Percentiles rank a stretch among this genome's conserved stretches.
phyloP scores from a whole-genome alignment of 2,113 vertebrate species.

The Pluvianellus socialis region DNA sequence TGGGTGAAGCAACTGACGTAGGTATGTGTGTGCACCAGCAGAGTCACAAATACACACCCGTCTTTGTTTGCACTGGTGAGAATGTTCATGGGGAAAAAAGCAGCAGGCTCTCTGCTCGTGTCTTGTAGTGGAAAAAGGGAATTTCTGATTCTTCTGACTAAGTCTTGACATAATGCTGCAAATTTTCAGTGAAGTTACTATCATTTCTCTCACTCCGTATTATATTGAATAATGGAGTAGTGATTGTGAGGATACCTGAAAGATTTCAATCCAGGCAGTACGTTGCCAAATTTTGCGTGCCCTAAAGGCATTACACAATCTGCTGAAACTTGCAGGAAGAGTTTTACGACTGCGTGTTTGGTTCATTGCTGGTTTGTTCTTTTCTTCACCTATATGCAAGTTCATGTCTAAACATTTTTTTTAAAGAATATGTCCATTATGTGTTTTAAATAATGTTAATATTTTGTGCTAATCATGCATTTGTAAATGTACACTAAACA shows the following conservation, averaged over 20 bases:
- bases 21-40: not conserved
- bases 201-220: not conserved
- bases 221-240: not conserved
- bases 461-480: not conserved
- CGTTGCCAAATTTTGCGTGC: not conserved
- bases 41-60: not conserved
- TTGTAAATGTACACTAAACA: not conserved
- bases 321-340: not conserved
- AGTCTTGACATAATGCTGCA: not conserved
- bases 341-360: not conserved
- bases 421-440: not conserved
- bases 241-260: not conserved
- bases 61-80: not conserved
- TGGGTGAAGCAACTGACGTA: not conserved
- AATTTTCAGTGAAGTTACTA: not conserved
- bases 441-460: not conserved
- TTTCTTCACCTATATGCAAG: accelerated
- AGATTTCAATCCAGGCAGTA: not conserved
- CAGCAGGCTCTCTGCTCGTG: not conserved
- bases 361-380: not conserved
- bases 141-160: not conserved
- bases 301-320: not conserved
- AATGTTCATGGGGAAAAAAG: not conserved
- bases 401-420: not conserved
- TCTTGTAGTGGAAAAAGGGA: not conserved